Percentiles rank a stretch among this genome's conserved stretches.
Conservation (phyloP, 2,113 vertebrate species). For the Spermophilus dauricus region DNA sequence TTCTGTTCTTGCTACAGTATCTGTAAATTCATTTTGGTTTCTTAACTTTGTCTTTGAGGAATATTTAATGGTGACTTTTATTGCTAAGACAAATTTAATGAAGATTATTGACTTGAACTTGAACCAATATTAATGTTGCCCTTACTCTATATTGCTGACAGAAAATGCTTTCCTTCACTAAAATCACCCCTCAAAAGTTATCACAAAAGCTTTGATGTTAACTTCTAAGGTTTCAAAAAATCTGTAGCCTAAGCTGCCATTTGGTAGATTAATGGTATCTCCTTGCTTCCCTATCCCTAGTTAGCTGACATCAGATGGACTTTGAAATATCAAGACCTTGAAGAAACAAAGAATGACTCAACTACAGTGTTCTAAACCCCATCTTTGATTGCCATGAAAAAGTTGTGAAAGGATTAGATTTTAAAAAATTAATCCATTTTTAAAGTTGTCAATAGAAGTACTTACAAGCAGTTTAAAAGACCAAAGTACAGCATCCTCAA, state of each 20-base stretch:
- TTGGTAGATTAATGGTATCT: constrained; percentile 22
- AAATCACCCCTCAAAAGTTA: constrained; percentile 2
- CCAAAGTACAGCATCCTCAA: constrained; percentile 1
- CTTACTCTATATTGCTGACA: background rate
- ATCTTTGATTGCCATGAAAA: constrained; percentile 35
- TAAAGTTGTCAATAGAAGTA: constrained; percentile 26
- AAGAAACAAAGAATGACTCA: constrained; percentile 27
- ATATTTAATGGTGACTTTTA: constrained; percentile 44
- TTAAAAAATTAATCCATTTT: constrained; percentile 46
- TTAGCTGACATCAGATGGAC: background rate
- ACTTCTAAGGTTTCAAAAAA: constrained; percentile 50
- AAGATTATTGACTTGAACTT: constrained; percentile 56
- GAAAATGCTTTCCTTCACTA: constrained; percentile 38
- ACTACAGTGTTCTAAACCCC: background rate
- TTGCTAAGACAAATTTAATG: constrained; percentile 9
- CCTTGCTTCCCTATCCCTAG: background rate
- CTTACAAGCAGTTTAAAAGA: constrained; percentile 46
- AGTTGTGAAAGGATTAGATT: constrained; percentile 58
- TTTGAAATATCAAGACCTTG: constrained; percentile 62
- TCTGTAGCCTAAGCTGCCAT: background rate
- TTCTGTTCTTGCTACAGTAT: background rate
- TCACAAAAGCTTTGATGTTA: constrained; percentile 45
- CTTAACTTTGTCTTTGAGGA: constrained; percentile 57
- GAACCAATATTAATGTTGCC: constrained; percentile 23
- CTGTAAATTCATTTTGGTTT: background rate